phyloP scores from a whole-genome alignment of 92 coral and sea anemone genomes.

The Zoanthus solanderi region DNA sequence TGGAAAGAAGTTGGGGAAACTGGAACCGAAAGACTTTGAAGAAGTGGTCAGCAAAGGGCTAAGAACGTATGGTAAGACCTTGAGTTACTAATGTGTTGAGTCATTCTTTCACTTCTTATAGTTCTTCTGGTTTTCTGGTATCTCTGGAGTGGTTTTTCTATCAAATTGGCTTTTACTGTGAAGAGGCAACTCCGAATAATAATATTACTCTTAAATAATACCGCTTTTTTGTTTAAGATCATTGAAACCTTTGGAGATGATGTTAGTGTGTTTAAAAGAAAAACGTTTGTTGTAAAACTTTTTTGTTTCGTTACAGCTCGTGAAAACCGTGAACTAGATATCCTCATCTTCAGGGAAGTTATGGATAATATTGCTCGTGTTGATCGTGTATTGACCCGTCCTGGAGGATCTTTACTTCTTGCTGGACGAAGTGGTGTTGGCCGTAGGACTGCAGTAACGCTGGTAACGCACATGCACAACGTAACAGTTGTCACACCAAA shows the following conservation, averaged over 20 bases:
- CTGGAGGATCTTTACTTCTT: conserved; percentile 95
- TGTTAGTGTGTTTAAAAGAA: too few relatives aligned
- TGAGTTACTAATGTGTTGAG: background rate
- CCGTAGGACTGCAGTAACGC: conserved; percentile 95
- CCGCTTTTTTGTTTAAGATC: too few relatives aligned
- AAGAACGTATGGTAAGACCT: conserved; percentile 87
- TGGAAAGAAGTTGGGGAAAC: conserved; percentile 91
- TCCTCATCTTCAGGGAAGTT: conserved; percentile 94
- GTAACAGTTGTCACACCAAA: conserved; percentile 92
- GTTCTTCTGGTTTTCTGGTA: background rate
- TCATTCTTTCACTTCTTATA: background rate
- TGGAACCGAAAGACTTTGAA: conserved; percentile 88
- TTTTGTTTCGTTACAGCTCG: conserved; percentile 73
- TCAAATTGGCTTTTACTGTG: background rate
- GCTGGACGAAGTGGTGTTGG: conserved; percentile 99
- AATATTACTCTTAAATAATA: too few relatives aligned
- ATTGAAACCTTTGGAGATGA: too few relatives aligned
- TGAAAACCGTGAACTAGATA: conserved; percentile 95
- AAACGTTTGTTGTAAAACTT: background rate
- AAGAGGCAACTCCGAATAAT: too few relatives aligned
- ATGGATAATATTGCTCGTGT: conserved; percentile 96
- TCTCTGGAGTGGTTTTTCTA: background rate
- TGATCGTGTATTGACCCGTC: conserved; percentile 91
- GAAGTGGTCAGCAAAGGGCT: conserved; percentile 95
- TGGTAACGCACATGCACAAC: conserved; percentile 99